phyloP scores from a whole-genome alignment of 2,888 invertebrate genomes.

The Lacanobia oleracea region DNA sequence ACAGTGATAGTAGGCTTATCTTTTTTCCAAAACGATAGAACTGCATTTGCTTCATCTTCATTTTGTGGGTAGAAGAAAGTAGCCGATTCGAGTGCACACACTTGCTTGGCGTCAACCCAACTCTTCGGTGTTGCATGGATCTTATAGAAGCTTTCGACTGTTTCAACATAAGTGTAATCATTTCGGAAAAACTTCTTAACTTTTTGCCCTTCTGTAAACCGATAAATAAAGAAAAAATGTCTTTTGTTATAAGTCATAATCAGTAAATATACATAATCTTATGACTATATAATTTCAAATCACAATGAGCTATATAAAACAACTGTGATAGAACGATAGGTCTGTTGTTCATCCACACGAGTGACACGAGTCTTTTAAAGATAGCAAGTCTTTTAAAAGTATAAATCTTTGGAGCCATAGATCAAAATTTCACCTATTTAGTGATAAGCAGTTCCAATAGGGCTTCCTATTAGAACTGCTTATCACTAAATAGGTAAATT shows the following conservation, averaged over 20 bases:
- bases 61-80: slow-evolving; percentile 14
- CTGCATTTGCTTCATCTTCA: background rate
- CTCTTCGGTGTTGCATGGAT: slow-evolving; percentile 10
- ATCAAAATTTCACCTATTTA: no score
- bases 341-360: no score
- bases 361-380: no score
- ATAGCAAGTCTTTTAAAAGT: background rate
- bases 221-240: background rate
- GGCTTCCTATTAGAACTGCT: background rate
- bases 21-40: background rate
- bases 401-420: no score
- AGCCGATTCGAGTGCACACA: slow-evolving; percentile 19
- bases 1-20: background rate
- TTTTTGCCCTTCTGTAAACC: slow-evolving; percentile 21
- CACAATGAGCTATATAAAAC: no score
- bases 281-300: no score
- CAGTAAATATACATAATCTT: no score
- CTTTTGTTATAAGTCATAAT: no score
- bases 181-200: slow-evolving; percentile 63
- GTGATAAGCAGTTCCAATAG: no score
- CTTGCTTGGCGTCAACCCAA: slow-evolving; percentile 21
- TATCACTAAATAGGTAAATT: background rate
- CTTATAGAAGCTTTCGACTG: slow-evolving; percentile 19
- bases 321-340: no score
- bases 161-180: slow-evolving; percentile 66